These are phyloP conservation scores for Tanypteryx hageni DNA, from an alignment of 2,888 invertebrate species.

Conservation along the genomic window DNA sequence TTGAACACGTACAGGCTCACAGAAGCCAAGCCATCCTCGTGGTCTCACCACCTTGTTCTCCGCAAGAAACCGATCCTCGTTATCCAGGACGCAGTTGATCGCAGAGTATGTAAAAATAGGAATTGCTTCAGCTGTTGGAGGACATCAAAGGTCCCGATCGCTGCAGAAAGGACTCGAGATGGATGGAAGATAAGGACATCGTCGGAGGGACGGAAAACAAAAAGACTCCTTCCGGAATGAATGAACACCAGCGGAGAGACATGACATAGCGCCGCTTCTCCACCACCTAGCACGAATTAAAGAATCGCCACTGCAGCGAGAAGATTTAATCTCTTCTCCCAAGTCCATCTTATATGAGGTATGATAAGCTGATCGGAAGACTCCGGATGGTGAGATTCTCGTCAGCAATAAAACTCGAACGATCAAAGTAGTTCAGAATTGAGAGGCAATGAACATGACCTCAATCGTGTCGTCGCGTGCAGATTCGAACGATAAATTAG, in stretches of 20 bases:
- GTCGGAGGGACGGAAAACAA: neutral
- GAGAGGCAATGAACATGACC: slow-evolving; percentile 36
- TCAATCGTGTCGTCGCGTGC: slow-evolving; percentile 17
- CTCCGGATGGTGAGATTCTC: neutral
- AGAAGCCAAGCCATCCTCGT: slow-evolving; percentile 18
- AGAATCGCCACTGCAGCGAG: slow-evolving; percentile 46
- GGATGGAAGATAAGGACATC: slow-evolving; percentile 31
- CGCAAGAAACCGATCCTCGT: slow-evolving; percentile 24
- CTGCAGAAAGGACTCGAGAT: neutral
- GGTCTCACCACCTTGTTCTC: slow-evolving; percentile 24
- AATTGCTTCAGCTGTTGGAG: neutral
- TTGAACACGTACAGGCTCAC: slow-evolving; percentile 28
- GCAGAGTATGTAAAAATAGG: slow-evolving; percentile 27
- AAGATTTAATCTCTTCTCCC: slow-evolving; percentile 46
- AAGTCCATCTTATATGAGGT: neutral
- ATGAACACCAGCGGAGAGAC: slow-evolving; percentile 31
- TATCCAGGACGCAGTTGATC: slow-evolving; percentile 16
- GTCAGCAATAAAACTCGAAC: slow-evolving; percentile 21
- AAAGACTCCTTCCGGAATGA: neutral
- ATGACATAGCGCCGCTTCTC: neutral
- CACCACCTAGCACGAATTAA: slow-evolving; percentile 31
- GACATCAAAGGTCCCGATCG: slow-evolving; percentile 44
- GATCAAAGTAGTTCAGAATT: slow-evolving; percentile 26
- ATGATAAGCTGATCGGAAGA: neutral
- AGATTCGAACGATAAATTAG: slow-evolving; percentile 31